Percentiles rank a stretch among this genome's conserved stretches.
phyloP scores from a whole-genome alignment of 2,888 invertebrate genomes.

The Drosophila kambysellisi region DNA sequence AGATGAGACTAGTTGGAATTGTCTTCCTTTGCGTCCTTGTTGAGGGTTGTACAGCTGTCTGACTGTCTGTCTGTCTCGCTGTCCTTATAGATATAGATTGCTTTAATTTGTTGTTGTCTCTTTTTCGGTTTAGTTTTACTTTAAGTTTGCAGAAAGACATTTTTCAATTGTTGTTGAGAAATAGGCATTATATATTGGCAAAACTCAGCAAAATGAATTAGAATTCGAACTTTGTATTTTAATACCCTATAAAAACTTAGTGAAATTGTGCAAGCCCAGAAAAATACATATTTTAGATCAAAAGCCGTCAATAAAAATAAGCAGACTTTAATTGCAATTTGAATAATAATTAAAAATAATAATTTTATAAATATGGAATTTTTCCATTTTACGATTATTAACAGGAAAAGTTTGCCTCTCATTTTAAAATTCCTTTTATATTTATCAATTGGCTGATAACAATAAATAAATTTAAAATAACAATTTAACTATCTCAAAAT shows the following conservation, averaged over 20 bases:
- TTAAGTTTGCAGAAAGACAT: neutral
- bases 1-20: constrained; percentile 66
- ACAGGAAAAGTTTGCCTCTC: neutral
- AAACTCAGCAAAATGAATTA: neutral
- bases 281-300: neutral
- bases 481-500: neutral
- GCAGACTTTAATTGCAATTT: neutral
- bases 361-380: neutral
- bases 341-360: constrained; percentile 19
- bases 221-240: neutral
- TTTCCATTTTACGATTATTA: neutral
- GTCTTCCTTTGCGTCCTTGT: neutral
- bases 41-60: constrained; percentile 18
- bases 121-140: neutral
- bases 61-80: neutral
- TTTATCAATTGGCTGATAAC: neutral
- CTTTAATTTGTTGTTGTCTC: constrained; percentile 9
- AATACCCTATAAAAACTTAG: neutral
- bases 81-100: neutral
- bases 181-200: no score
- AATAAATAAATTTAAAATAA: neutral
- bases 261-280: neutral
- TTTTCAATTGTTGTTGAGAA: neutral
- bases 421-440: neutral
- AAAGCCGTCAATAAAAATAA: neutral